phyloP scores from a whole-genome alignment of 2,113 vertebrate species.

The Zosterops japonicus region DNA sequence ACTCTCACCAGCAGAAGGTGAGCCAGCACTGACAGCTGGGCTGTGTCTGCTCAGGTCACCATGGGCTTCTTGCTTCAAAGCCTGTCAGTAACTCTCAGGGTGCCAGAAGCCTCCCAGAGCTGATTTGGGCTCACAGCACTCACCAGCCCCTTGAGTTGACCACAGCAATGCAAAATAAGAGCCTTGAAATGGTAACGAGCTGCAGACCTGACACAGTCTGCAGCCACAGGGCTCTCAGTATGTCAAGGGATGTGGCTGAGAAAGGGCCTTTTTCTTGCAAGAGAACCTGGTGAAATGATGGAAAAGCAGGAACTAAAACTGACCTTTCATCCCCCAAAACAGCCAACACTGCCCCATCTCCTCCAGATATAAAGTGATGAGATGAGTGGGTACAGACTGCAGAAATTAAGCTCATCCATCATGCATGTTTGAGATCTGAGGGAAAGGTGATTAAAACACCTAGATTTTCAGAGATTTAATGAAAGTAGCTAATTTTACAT shows the following conservation, averaged over 20 bases:
- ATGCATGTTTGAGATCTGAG: not conserved
- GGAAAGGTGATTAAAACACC: not conserved
- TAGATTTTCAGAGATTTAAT: not conserved
- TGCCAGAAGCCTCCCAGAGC: not conserved
- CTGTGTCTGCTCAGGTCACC: not conserved
- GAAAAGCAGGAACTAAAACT: not conserved
- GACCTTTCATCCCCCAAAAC: rapidly evolving
- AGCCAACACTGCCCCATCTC: not conserved
- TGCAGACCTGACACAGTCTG: not conserved
- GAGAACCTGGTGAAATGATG: not conserved
- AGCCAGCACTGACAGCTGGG: not conserved
- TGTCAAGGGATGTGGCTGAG: rapidly evolving
- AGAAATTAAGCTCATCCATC: not conserved
- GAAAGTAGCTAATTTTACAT: not conserved
- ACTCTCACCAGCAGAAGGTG: not conserved
- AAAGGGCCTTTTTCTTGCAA: not conserved
- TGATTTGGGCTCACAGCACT: not conserved
- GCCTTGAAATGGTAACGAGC: rapidly evolving
- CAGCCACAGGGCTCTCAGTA: not conserved
- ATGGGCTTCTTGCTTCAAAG: not conserved
- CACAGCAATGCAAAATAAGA: not conserved
- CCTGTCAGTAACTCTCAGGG: not conserved
- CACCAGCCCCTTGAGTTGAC: not conserved
- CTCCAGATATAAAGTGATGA: not conserved
- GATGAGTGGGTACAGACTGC: no score